These are phyloP conservation scores for Channa argus DNA, from an alignment of 2,113 vertebrate genomes.

Conservation along the genomic window DNA sequence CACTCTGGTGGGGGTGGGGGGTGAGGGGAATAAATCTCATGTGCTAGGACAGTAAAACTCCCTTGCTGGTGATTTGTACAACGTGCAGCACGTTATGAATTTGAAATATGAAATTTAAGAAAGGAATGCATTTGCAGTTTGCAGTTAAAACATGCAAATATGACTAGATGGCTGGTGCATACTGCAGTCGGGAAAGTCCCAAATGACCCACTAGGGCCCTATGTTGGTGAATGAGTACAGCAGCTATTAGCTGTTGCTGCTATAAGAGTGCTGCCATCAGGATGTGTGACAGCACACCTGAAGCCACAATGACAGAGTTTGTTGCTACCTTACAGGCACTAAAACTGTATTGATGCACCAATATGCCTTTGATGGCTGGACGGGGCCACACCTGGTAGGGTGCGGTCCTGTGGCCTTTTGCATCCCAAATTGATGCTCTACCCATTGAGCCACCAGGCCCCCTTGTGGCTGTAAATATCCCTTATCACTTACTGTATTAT, in stretches of 20 bases:
- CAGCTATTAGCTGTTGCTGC: neutral
- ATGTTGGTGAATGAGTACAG: conserved; percentile 8
- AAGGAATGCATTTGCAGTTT: neutral
- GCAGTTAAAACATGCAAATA: neutral
- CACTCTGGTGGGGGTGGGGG: neutral
- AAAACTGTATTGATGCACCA: neutral
- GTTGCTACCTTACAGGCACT: conserved; percentile 12
- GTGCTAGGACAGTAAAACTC: neutral
- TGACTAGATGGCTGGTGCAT: neutral
- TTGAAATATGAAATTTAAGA: neutral
- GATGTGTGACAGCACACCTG: conserved; percentile 35
- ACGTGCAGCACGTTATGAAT: neutral
- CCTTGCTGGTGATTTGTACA: neutral
- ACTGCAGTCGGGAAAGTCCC: neutral
- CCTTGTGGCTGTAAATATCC: too few species aligned
- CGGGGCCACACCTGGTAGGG: too few species aligned
- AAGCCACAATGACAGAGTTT: neutral
- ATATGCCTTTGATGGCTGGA: too few species aligned
- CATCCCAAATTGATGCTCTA: too few species aligned
- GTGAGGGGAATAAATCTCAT: too few species aligned
- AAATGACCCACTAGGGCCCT: too few species aligned
- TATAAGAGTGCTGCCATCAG: conserved; percentile 18
- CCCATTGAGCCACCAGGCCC: too few species aligned
- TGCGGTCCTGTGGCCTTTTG: too few species aligned
- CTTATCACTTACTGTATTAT: too few species aligned